Conservation (phyloP, 2,113 vertebrate species). For the Bos javanicus region DNA sequence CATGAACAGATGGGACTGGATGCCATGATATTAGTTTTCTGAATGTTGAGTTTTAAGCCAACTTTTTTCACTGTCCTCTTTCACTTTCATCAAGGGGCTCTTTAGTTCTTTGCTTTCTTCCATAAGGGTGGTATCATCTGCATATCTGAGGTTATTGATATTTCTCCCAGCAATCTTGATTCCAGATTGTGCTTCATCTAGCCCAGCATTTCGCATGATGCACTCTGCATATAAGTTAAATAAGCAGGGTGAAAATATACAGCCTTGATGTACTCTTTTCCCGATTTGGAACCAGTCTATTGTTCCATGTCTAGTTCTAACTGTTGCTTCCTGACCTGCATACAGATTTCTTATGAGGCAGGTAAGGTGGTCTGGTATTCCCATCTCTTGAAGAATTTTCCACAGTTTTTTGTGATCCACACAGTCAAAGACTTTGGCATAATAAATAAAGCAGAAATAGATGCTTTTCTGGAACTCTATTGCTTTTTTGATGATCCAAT, state of each 20-base stretch:
- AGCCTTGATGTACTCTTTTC: neutral
- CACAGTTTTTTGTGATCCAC: neutral
- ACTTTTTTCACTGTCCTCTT: neutral
- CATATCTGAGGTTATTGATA: neutral
- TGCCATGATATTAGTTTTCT: neutral
- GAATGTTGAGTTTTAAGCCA: neutral
- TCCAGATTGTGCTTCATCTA: neutral
- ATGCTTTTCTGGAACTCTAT: neutral
- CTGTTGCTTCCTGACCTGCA: neutral
- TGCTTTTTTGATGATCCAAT: neutral
- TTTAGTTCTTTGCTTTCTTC: neutral
- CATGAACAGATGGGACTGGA: neutral
- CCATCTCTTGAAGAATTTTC: neutral
- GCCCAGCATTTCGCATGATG: fast-evolving
- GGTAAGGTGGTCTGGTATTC: neutral
- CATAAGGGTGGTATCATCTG: neutral
- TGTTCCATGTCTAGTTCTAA: neutral
- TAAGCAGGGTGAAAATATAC: neutral
- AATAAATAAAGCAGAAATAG: neutral
- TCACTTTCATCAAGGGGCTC: neutral
- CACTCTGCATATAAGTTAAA: neutral
- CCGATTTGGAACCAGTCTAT: neutral
- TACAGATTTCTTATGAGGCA: neutral
- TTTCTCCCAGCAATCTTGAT: neutral
- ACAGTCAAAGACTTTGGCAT: neutral